A percentile compares a stretch with the other conserved stretches of the same genome.
phyloP scores from a whole-genome alignment of 2,888 invertebrate genomes.

The Ceratothoa steindachneri region DNA sequence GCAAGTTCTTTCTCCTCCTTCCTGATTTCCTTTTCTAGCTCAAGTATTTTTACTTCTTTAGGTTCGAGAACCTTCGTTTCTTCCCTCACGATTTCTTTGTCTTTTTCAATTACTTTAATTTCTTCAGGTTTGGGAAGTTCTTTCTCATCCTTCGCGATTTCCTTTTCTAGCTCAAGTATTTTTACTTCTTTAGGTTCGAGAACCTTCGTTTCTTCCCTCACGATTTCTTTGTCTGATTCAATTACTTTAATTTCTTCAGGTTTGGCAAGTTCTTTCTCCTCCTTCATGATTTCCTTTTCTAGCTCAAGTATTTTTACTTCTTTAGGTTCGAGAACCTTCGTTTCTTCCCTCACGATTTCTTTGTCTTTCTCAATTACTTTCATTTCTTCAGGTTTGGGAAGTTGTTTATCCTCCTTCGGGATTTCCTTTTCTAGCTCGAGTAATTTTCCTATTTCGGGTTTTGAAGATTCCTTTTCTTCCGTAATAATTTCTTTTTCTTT shows the following conservation, averaged over 20 bases:
- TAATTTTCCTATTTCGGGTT: neutral
- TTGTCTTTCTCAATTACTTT: no score
- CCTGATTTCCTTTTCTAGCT: constrained; percentile 6
- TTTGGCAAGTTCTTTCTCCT: neutral
- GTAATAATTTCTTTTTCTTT: constrained; percentile 24
- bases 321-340: constrained; percentile 22
- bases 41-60: neutral
- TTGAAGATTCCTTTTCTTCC: constrained; percentile 17
- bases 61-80: no score
- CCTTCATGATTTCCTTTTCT: constrained; percentile 23
- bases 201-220: no score
- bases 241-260: neutral
- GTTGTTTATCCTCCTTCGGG: neutral
- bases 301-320: constrained; percentile 28
- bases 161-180: neutral
- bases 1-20: neutral
- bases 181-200: constrained; percentile 3
- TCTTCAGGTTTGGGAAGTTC: no score
- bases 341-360: no score
- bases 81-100: constrained; percentile 25
- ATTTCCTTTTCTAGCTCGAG: neutral
- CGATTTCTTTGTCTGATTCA: neutral
- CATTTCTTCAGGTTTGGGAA: no score
- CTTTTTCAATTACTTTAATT: constrained; percentile 5
- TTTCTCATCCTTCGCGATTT: no score